Evolutionary conservation across 2,113 vertebrate genomes (phyloP).

Genomic region (Nematolebias whitei): DNA sequence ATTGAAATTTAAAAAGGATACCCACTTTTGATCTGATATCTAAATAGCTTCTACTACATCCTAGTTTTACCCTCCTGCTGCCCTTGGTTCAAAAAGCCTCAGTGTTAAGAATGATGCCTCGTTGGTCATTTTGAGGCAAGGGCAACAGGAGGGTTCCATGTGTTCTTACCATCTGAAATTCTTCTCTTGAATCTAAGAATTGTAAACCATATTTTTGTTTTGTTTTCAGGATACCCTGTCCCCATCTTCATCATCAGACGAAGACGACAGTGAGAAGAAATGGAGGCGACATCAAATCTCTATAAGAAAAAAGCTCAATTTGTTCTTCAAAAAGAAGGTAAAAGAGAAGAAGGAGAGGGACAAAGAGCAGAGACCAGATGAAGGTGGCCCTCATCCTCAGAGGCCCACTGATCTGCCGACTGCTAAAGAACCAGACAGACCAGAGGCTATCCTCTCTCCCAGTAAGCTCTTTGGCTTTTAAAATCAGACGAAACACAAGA

Average conservation of each 20-base stretch:
- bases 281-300: conserved; percentile 62
- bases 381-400: background rate
- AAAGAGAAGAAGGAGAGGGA: conserved; percentile 43
- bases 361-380: conserved; percentile 17
- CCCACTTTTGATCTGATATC: no score
- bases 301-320: conserved; percentile 46
- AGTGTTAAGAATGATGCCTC: no score
- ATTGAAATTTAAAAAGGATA: no score
- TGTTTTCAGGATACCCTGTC: conserved; percentile 43
- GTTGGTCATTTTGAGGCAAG: no score
- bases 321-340: conserved; percentile 54
- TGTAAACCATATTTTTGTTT: no score
- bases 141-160: no score
- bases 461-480: conserved; percentile 57
- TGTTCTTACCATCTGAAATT: no score
- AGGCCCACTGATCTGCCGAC: conserved; percentile 17
- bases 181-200: no score
- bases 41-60: no score
- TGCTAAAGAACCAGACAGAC: fast-evolving
- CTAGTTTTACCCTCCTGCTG: no score
- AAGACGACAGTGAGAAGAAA: conserved; percentile 60
- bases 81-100: no score
- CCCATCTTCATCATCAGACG: conserved; percentile 67
- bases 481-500: no score
- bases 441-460: conserved; percentile 27